These are phyloP conservation scores for Forbesichthys agassizii DNA, from an alignment of 2,113 vertebrate species.

Conservation along the genomic window DNA sequence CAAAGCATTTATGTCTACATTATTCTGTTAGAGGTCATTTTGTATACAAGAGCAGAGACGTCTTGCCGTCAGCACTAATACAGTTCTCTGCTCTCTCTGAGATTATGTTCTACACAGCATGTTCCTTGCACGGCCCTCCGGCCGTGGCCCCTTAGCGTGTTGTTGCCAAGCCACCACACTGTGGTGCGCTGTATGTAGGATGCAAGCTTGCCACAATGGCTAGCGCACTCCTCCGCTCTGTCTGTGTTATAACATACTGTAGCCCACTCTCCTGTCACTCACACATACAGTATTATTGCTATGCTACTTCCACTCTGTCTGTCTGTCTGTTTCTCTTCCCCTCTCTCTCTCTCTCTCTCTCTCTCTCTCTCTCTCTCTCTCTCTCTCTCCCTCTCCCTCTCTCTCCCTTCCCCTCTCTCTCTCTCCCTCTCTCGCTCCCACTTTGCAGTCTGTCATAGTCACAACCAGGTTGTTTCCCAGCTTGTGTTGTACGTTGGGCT, in stretches of 20 bases:
- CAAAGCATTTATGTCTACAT: too few relatives aligned
- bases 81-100: not conserved
- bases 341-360: not conserved
- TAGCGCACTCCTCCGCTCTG: too few relatives aligned
- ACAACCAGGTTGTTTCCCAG: too few relatives aligned
- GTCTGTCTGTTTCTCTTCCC: not conserved
- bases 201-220: conserved; percentile 1
- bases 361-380: not conserved
- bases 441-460: not conserved
- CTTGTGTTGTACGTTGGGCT: too few relatives aligned
- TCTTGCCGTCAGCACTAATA: too few relatives aligned
- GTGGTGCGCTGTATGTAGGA: conserved; percentile 20
- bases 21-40: too few relatives aligned
- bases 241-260: too few relatives aligned
- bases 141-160: conserved; percentile 5
- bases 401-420: too few relatives aligned
- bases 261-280: too few relatives aligned
- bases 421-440: too few relatives aligned
- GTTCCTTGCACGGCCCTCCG: not conserved
- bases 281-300: too few relatives aligned
- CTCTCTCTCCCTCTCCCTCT: not conserved
- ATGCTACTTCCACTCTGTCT: not conserved
- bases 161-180: conserved; percentile 68
- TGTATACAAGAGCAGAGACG: too few relatives aligned
- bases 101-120: not conserved